Evolutionary conservation across 2,888 invertebrate genomes (phyloP), one percentile per base, ranked within the genome.

Genomic region (Drosophila vallismaia): DNA sequence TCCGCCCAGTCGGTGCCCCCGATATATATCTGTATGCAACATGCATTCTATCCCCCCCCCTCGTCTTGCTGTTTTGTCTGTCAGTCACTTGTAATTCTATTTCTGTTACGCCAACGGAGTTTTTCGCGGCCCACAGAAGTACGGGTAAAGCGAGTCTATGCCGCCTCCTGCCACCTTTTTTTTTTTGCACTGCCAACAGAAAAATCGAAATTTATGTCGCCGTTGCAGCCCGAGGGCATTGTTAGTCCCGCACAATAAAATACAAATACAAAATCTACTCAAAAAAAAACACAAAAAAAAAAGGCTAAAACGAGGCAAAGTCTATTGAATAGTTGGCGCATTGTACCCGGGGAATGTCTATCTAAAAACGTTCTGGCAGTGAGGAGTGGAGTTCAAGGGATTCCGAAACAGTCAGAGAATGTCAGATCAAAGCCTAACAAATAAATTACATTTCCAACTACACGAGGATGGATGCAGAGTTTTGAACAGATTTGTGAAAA

Each of bases 131-230:
- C 72, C 70, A 81, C 85, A 75, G 76, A 14, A 55, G 28, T 36
- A 28, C 58, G 60, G 31, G 26, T 36, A 45, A 10, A 26, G 14
- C 14, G 24, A 10, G 24, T 12, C 8, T 7, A 14, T 42, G 19
- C 40, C 14, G 14, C n/a, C 40, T 31, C 31, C 36, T 46, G 31
- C 44, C 36, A 44, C 46, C 56, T 56, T 29, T 62, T 74, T 31
- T 54, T 60, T 60, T 74, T 75, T 74, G 78, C 82, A 77, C 62
- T 71, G 74, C 81, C 84, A 75, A 81, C 73, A 58, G 48, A 57
- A 71, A 83, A 85, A 83, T 81, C 74, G 73, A 86, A 85, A 86
- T 85, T 88, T 85, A 85, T 87, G 88, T 82, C 79, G 84, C 68
- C 56, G 74, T 66, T 36, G 55, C 66, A 64, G 71, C 45, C 52